phyloP scores from a whole-genome alignment of 2,888 invertebrate genomes.

The Drepana falcataria region DNA sequence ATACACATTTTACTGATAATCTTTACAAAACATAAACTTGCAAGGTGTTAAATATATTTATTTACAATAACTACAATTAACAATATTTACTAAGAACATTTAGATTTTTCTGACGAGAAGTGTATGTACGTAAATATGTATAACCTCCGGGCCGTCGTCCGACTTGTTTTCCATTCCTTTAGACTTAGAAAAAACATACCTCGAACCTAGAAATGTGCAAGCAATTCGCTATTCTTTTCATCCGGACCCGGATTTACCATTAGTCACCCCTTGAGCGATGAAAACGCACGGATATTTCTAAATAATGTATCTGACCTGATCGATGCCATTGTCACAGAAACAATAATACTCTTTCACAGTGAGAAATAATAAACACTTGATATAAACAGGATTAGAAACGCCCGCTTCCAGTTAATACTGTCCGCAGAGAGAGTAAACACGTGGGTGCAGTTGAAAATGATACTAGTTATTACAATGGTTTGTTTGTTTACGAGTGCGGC shows the following conservation, averaged over 20 bases:
- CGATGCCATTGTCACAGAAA: slow-evolving; percentile 48
- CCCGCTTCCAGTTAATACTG: slow-evolving; percentile 46
- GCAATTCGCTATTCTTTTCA: not conserved
- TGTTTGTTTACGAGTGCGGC: slow-evolving; percentile 37
- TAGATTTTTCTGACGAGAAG: too few relatives aligned
- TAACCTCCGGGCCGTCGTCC: not conserved
- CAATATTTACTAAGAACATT: too few relatives aligned
- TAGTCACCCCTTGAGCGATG: slow-evolving; percentile 22
- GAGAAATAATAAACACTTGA: slow-evolving; percentile 51
- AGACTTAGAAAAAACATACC: not conserved
- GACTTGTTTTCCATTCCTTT: not conserved
- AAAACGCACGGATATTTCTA: slow-evolving; percentile 45
- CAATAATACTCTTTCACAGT: slow-evolving; percentile 40
- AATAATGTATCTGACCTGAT: slow-evolving; percentile 35
- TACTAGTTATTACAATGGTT: slow-evolving; percentile 33
- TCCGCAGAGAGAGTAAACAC: slow-evolving; percentile 29
- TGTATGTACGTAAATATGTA: too few relatives aligned
- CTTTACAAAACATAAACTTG: too few relatives aligned
- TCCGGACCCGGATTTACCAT: slow-evolving; percentile 6
- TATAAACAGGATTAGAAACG: slow-evolving; percentile 52
- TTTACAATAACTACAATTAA: too few relatives aligned
- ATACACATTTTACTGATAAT: too few relatives aligned
- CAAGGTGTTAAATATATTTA: too few relatives aligned
- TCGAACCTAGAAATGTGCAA: not conserved
- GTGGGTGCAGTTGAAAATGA: slow-evolving; percentile 39